Percentiles rank a stretch among this genome's conserved stretches.
These are phyloP conservation scores for Perithous albicinctus DNA, from an alignment of 2,888 invertebrate species.

Conservation along the genomic window DNA sequence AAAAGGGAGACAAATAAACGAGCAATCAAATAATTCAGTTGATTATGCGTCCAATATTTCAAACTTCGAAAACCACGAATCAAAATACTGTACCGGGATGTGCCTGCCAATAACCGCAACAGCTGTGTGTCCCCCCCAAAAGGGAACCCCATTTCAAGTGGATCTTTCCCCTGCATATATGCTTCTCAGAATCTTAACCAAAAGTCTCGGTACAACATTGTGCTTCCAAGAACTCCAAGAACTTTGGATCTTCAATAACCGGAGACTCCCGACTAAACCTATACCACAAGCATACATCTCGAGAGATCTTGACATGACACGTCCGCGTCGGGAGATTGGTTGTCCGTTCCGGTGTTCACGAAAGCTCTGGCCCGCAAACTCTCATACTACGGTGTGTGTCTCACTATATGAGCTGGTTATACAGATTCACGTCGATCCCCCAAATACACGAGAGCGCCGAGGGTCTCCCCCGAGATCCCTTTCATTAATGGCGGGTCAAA, in stretches of 20 bases:
- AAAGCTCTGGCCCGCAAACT: conserved; percentile 65
- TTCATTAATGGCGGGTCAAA: conserved; percentile 55
- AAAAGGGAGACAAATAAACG: no score
- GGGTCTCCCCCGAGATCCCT: conserved; percentile 61
- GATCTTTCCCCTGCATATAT: neutral
- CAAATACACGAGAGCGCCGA: conserved; percentile 21
- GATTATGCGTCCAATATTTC: no score
- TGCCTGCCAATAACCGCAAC: no score
- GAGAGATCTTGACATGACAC: conserved; percentile 36
- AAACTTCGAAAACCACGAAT: no score
- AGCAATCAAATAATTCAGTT: no score
- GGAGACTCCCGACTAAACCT: conserved; percentile 32
- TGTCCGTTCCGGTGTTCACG: conserved; percentile 62
- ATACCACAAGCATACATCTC: conserved; percentile 16
- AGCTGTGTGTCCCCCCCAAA: no score
- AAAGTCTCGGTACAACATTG: conserved; percentile 24
- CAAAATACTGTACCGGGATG: no score
- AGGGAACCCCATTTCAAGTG: no score
- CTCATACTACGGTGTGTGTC: conserved; percentile 60
- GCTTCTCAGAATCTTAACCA: conserved; percentile 11
- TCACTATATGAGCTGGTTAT: conserved; percentile 18
- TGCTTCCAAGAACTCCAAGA: conserved; percentile 15
- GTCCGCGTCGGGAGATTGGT: conserved; percentile 69
- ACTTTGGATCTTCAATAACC: conserved; percentile 37
- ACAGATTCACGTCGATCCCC: conserved; percentile 24